Base-by-base conservation (phyloP, 2,113 vertebrate genomes). In the Lophotis ruficrista region DNA sequence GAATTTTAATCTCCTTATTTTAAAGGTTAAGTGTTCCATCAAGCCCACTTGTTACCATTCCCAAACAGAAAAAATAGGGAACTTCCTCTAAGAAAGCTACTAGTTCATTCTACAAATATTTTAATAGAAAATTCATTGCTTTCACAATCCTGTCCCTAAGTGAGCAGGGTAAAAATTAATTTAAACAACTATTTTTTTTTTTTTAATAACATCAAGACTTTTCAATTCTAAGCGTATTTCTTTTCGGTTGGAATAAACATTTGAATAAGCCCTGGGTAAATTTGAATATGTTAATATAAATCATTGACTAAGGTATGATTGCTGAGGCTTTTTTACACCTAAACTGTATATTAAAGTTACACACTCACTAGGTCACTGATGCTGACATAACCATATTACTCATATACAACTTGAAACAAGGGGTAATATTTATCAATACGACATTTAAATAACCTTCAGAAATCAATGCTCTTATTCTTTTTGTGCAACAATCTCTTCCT, bases 11-110 rank as follows among this genome's bases (percentile, higher is more conserved):
- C 95, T 92, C 85, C 64, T 87, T 91, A 47, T 90, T 87, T 93
- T 94, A 95, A 97, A 96, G 92, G 94, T 93, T 96, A 96, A 97
- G 83, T 96, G 73, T 94, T 96, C 77, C 91, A 96, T 96, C 83
- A 95, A 92, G 91, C 60, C 47, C 91, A 75, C 80, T 65, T 82
- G 62, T 45, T 93, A 62, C 21, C 14, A 51, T 71, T 91, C 77
- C 23, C 43, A 62, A 62, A 87, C 30, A 94, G 31, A 94, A 86
- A 82, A 95, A 92, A 83, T 38, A 78, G 16, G 38, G 28, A 82
- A 41, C 41, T 83, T 97, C 93, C 50, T 95, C 91, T 85, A 58
- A 72, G 56, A 71, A 98, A 94, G 18, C 62, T 94, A 41, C 25
- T 54, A 83, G 65, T 80, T 94, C 9, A 43, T 82, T 91, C 68